These are phyloP conservation scores for Gonocerus acuteangulatus DNA, from an alignment of 2,888 invertebrate genomes.

Conservation along the genomic window DNA sequence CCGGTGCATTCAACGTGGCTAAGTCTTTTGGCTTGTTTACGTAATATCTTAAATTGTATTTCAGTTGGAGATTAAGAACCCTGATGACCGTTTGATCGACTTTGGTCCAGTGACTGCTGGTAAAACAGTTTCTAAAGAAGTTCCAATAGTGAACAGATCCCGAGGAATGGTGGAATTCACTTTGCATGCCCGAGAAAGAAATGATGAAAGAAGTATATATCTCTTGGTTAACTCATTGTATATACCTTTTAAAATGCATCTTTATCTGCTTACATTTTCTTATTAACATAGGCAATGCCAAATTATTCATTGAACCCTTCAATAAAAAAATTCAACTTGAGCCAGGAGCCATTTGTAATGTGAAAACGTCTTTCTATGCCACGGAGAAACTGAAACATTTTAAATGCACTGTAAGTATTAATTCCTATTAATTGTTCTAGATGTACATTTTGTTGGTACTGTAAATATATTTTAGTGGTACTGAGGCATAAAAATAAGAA, in stretches of 20 bases:
- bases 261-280: no score
- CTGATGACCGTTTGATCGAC: background rate
- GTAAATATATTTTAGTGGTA: no score
- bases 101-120: conserved; percentile 2
- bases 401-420: background rate
- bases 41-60: no score
- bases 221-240: background rate
- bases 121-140: background rate
- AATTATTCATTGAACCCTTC: background rate
- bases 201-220: background rate
- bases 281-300: no score
- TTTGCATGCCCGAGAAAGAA: background rate
- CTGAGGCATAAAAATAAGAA: no score
- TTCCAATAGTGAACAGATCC: conserved; percentile 3
- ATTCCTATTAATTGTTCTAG: background rate
- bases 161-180: background rate
- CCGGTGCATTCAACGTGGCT: no score
- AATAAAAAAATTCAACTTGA: background rate
- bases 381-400: background rate
- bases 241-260: no score
- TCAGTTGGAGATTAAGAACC: background rate
- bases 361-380: background rate
- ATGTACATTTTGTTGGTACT: background rate
- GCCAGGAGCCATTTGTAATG: background rate
- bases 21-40: no score